Percentiles rank a stretch among this genome's conserved stretches.
Evolutionary conservation across 2,888 invertebrate species (phyloP).

Genomic region (Athetis lepigone): DNA sequence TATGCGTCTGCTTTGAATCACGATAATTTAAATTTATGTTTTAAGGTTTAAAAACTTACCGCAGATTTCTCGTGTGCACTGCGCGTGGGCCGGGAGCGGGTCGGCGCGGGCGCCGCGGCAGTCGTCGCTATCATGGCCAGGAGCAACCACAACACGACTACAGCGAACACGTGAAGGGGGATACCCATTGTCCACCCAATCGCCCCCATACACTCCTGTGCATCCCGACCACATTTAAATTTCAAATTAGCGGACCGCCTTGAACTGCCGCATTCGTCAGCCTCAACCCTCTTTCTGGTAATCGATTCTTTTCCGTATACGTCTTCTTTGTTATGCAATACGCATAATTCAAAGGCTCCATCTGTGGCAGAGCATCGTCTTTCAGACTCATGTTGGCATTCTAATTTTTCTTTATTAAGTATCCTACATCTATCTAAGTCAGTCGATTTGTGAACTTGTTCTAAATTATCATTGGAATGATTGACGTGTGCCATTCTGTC

Average conservation of each 20-base stretch:
- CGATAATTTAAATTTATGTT: slow-evolving; percentile 40
- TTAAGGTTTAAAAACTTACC: slow-evolving; percentile 75
- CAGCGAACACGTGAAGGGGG: slow-evolving; percentile 76
- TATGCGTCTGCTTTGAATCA: slow-evolving; percentile 50
- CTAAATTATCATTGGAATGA: slow-evolving; percentile 85
- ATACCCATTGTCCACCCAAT: slow-evolving; percentile 82
- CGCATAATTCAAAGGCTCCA: slow-evolving; percentile 70
- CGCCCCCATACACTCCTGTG: slow-evolving; percentile 76
- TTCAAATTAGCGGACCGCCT: slow-evolving; percentile 83
- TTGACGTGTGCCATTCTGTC: slow-evolving; percentile 73
- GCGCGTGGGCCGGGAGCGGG: slow-evolving; percentile 72
- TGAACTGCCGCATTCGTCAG: slow-evolving; percentile 79
- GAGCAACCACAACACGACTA: slow-evolving; percentile 78
- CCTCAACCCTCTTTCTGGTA: slow-evolving; percentile 79
- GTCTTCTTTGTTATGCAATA: slow-evolving; percentile 80
- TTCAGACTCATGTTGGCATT: slow-evolving; percentile 76
- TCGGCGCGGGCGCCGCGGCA: slow-evolving; percentile 82
- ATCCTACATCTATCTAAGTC: slow-evolving; percentile 86
- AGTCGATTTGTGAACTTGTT: slow-evolving; percentile 79
- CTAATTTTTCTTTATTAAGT: slow-evolving; percentile 73
- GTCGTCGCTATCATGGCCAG: slow-evolving; percentile 78
- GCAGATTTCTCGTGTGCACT: slow-evolving; percentile 76
- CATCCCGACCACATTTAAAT: slow-evolving; percentile 82
- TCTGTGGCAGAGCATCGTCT: slow-evolving; percentile 71
- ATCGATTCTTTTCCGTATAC: slow-evolving; percentile 83